Evolutionary conservation across 2,113 vertebrate genomes (phyloP), one percentile per base, ranked within the genome.

Genomic region (Cavia porcellus): DNA sequence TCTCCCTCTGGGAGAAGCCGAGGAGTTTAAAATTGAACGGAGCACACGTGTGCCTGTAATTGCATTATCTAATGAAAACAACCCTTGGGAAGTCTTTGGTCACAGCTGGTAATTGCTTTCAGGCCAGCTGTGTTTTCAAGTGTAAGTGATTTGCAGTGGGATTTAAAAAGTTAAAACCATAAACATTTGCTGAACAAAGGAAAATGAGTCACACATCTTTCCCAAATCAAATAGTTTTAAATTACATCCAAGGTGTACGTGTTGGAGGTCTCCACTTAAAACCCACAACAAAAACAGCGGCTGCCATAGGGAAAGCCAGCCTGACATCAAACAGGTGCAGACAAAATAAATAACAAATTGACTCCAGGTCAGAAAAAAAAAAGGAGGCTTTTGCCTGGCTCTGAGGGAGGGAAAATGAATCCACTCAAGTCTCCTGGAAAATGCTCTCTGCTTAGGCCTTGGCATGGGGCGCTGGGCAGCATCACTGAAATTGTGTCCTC

Each of bases 81-180:
- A 94, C 22, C 42, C 28, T 90, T 45, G 83, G 96, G 96, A 85
- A 83, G 47, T 25, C 96, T 68, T 75, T 88, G 62, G 74, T 80
- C 93, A 95, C 92, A 35, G 25, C 94, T 55, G 17, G 24, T 97
- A 96, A 98, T 88, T 93, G 95, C 96, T 98, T 97, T 98, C 98
- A 98, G 97, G 77, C 90, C 95, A 42, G 92, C 85, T 50, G 88
- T 4, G 75, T 30, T 95, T 97, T 95, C 97, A 98, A 97, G 84
- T 6, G 0, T 15, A 82, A 97, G 92, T 95, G 94, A 96, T 96
- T 96, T 97, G 96, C 17, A 45, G 95, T 70, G 59, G 89, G 93
- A 95, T 92, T 97, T 96, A 66, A 94, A 97, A 97, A 96, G 97
- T 92, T 93, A 97, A 96, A 97, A 96, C 96, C 97, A 95, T 96